These are phyloP conservation scores for Oxycera nigricornis DNA, from an alignment of 2,888 invertebrate species.

Conservation along the genomic window DNA sequence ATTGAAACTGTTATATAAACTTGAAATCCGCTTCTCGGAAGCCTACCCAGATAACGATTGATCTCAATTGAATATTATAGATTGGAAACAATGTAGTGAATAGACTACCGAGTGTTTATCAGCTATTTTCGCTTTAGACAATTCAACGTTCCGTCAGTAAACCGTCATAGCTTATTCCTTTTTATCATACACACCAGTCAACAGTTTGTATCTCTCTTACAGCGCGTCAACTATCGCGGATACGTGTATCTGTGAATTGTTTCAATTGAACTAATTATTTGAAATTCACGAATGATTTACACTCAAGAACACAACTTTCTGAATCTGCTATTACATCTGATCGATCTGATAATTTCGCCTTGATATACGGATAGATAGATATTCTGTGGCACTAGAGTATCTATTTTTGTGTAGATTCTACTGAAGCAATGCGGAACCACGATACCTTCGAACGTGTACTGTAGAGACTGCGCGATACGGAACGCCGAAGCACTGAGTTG, in stretches of 20 bases:
- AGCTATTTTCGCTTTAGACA: background rate
- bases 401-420: background rate
- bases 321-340: background rate
- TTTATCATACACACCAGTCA: background rate
- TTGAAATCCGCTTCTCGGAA: background rate
- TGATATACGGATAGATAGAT: background rate
- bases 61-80: no score
- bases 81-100: no score
- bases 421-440: background rate
- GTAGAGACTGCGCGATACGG: background rate
- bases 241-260: background rate
- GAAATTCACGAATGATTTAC: background rate
- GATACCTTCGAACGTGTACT: background rate
- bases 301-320: conserved; percentile 19
- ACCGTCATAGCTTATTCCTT: background rate
- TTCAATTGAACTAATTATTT: conserved; percentile 7
- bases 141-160: background rate
- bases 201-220: background rate
- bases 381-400: background rate
- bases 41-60: no score
- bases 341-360: background rate
- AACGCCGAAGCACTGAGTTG: conserved; percentile 5
- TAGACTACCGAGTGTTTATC: no score
- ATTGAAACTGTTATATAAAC: conserved; percentile 25
- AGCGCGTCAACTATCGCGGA: background rate